Evolutionary conservation across 2,888 invertebrate genomes (phyloP), one percentile per base, ranked within the genome.

Genomic region (Hydropsyche betteni): DNA sequence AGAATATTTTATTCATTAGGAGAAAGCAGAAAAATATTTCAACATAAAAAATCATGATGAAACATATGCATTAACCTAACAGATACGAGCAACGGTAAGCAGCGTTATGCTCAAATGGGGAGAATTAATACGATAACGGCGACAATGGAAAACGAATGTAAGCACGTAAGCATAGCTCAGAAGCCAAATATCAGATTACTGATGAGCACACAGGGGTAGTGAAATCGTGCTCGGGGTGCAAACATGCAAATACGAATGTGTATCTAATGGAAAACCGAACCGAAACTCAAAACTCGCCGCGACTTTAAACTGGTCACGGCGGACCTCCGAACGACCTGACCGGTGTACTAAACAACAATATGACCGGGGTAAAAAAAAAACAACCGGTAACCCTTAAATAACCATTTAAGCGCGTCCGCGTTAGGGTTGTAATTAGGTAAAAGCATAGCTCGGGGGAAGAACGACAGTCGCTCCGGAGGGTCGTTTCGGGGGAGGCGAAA

Each of bases 391-490:
- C 74, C 76, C 76, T 72, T 75, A 76, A 78, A 78, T 74, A 75
- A 73, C 73, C 70, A 75, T 78, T 64, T 78, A 78, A 76, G 74
- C 76, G 75, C 78, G 72, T 73, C 75, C 72, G 75, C 72, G 75
- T 70, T 58, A 68, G 74, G 77, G 75, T 50, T 75, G 75, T 77
- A 77, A 77, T 77, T 77, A 77, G 77, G 77, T 77, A 77, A 64
- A 64, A 50, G 75, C 51, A 76, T 74, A 69, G 72, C 72, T 71
- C 55, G 58, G 64, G 74, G 76, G 64, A 74, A 50, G 74, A 14
- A 34, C 55, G 55, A 50, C 52, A 51, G 68, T 69, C 14, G 69
- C 50, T 16, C 44, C 6, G 50, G 61, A 55, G 72, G 70, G 64
- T 58, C 38, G 74, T 75, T 73, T 53, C 76, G 61, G 72, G 55